Evolutionary conservation across 2,888 invertebrate species (phyloP), one percentile per base, ranked within the genome.

Genomic region (Tanytarsus gracilentus): DNA sequence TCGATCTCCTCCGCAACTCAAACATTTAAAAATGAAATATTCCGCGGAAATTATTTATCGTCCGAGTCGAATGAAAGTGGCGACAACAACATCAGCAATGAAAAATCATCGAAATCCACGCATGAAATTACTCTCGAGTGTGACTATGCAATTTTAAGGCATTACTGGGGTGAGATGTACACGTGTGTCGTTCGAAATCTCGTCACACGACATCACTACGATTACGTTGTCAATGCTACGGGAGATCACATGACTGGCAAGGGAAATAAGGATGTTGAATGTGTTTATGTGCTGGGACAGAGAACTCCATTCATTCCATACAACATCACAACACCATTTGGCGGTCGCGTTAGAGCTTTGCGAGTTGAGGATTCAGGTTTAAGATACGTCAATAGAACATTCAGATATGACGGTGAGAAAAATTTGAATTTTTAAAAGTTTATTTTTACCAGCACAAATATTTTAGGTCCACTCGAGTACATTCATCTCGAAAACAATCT

Each of bases 161-260:
- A 44, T 9, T 44, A 44, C 9, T 44, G 44, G 44, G 44, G 44
- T 44, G 44, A 44, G n/a, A 44, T 44, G 44, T 56, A 56, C n/a
- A 36, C 40, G 1, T 56, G 56, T n/a, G 16, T 56, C 3, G 56
- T 18, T 8, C 39, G 36, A 1, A 56, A 56, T 39, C 29, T 56
- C 3, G 21, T n/a, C 9, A 56, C 56, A 2, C 14, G 39, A 21
- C 16, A 16, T 18, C 6, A 25, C 4, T 23, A 56, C 7, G 18
- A 36, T 6, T 25, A 21, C 26, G 29, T 56, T 9, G 11, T 36
- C 0, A 36, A 56, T 36, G 44, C 36, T 6, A 44, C 23, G 21
- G 56, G 56, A 26, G 36, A 36, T 16, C 56, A 56, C 25, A 7
- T 27, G 23, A 16, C 25, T 16, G 56, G 56, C 2, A 40, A 40